Evolutionary conservation across 2,888 invertebrate genomes (phyloP), one percentile per base, ranked within the genome.

Genomic region (Cacoxenus indagator): DNA sequence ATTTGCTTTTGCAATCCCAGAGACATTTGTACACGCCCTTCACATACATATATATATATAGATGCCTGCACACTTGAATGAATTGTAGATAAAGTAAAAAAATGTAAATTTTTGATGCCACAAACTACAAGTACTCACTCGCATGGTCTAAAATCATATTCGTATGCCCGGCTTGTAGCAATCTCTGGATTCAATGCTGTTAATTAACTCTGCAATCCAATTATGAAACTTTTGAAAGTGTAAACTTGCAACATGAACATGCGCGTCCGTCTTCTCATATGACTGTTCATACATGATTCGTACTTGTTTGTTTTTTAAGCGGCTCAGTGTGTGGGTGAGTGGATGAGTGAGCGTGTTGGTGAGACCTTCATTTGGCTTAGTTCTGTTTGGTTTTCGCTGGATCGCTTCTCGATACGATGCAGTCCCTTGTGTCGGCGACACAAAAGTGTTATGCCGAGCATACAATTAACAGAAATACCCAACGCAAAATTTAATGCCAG

Each of bases 121-220:
- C 37, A 37, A 2, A 37, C 1, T 37, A 37, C 8, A 37, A n/a
- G n/a, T n/a, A n/a, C n/a, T n/a, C n/a, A n/a, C n/a, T n/a, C n/a
- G n/a, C n/a, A n/a, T n/a, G n/a, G n/a, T n/a, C n/a, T n/a, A n/a
- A n/a, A n/a, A n/a, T n/a, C n/a, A n/a, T n/a, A n/a, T n/a, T n/a
- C 37, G 62, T 61, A 70, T 68, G 65, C 11, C 71, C 72, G 37
- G 2, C 37, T 14, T 2, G 37, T 37, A 14, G 37, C 37, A 11
- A 14, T 14, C 14, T 8, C 37, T 37, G 83, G 78, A 80, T 81
- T 82, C 81, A 81, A 84, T 79, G 82, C 78, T 78, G 85, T 84
- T 85, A 84, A 85, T 84, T 84, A 84, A 84, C 83, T 79, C 81
- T 76, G 80, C 82, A 84, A 85, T 84, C 84, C 85, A 84, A 85